phyloP scores from a whole-genome alignment of 2,113 vertebrate species.

The Nansenia antarctica region DNA sequence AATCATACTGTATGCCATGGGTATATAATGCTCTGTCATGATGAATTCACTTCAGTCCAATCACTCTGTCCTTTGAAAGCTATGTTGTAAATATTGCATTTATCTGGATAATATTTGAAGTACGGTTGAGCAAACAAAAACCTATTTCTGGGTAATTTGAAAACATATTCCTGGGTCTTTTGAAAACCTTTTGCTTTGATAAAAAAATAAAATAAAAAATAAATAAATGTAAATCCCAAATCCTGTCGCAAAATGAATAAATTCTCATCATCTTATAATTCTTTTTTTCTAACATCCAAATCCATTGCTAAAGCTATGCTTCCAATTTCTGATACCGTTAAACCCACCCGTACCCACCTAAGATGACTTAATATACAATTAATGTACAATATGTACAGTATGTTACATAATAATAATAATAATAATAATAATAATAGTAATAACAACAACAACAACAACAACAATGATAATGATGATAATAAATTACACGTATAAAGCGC shows the following conservation, averaged over 20 bases:
- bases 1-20: not conserved
- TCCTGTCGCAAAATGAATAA: not conserved
- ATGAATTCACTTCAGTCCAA: not conserved
- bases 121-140: constrained; percentile 10
- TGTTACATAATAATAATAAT: no score
- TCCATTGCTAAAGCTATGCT: not conserved
- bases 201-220: not conserved
- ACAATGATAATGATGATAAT: no score
- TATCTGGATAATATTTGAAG: constrained; percentile 34
- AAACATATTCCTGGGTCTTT: constrained; percentile 18
- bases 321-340: not conserved
- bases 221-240: not conserved
- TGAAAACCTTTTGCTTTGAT: constrained; percentile 7
- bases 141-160: constrained; percentile 27
- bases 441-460: no score
- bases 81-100: constrained; percentile 31
- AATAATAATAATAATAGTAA: no score
- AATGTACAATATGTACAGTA: not conserved
- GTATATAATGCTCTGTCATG: not conserved
- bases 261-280: not conserved
- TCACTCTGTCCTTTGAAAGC: constrained; percentile 27
- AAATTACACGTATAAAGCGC: no score
- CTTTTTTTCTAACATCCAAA: not conserved
- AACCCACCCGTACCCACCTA: no score
- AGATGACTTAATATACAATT: not conserved